These are phyloP conservation scores for Metopia argyrocephala DNA, from an alignment of 2,888 invertebrate genomes.

Conservation along the genomic window DNA sequence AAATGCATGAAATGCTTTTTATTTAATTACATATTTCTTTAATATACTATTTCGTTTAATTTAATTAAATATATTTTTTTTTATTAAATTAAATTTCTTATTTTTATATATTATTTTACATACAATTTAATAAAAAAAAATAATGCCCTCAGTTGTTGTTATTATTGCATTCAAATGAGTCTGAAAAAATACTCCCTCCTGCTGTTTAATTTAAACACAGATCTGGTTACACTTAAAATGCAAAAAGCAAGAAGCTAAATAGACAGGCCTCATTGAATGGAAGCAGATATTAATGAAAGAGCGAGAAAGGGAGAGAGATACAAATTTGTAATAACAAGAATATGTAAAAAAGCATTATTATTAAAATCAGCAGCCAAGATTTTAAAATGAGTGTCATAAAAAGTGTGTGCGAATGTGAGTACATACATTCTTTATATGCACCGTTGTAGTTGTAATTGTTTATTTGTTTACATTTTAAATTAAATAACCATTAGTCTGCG, in stretches of 20 bases:
- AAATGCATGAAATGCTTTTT: not conserved
- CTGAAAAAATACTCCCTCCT: slow-evolving; percentile 49
- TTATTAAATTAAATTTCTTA: slow-evolving; percentile 56
- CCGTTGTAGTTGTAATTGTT: slow-evolving; percentile 11
- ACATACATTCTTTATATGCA: no score
- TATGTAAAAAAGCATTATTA: slow-evolving; percentile 16
- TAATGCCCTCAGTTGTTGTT: slow-evolving; percentile 49
- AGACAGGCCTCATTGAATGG: not conserved
- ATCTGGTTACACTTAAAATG: slow-evolving; percentile 55
- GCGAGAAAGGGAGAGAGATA: not conserved
- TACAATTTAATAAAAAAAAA: slow-evolving; percentile 22
- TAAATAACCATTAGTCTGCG: slow-evolving; percentile 49
- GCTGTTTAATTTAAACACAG: slow-evolving; percentile 58
- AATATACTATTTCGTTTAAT: slow-evolving; percentile 39
- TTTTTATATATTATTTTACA: not conserved
- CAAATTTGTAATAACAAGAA: not conserved
- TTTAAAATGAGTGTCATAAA: slow-evolving; percentile 54
- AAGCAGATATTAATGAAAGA: no score
- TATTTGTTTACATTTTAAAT: slow-evolving; percentile 42
- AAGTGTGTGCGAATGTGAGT: not conserved
- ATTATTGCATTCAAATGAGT: slow-evolving; percentile 29
- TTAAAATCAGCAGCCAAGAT: slow-evolving; percentile 53
- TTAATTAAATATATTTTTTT: slow-evolving; percentile 61
- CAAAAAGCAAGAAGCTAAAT: not conserved
- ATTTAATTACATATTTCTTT: not conserved